These are phyloP conservation scores for Spinus pinus DNA, from an alignment of 2,797 vertebrate genomes.

Conservation along the genomic window DNA sequence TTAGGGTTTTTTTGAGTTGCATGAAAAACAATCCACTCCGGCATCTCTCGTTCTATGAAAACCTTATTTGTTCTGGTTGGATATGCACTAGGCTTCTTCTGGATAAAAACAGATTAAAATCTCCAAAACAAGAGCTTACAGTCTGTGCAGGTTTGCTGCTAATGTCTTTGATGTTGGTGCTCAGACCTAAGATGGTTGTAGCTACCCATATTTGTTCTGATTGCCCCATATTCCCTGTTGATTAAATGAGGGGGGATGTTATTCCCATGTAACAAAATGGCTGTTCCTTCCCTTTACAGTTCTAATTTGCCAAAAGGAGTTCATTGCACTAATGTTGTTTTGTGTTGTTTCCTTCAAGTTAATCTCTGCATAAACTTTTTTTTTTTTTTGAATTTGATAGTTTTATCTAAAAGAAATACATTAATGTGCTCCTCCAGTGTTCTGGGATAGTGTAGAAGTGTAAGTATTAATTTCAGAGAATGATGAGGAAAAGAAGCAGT, in stretches of 20 bases:
- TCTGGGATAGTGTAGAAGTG: neutral
- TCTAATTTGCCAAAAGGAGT: neutral
- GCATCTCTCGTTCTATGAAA: neutral
- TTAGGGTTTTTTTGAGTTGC: neutral
- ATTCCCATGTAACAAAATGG: neutral
- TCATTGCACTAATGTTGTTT: neutral
- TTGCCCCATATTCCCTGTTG: neutral
- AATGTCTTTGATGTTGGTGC: neutral
- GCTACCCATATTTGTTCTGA: neutral
- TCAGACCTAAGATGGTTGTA: neutral
- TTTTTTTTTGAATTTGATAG: neutral
- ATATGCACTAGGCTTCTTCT: neutral
- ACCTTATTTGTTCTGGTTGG: conserved; percentile 8
- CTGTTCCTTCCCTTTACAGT: neutral
- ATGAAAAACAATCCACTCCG: neutral
- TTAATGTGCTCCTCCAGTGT: neutral
- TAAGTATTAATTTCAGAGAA: neutral
- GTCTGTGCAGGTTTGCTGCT: neutral
- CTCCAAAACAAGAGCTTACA: neutral
- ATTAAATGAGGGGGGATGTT: neutral
- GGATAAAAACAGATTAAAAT: neutral
- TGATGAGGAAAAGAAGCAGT: neutral
- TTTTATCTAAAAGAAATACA: neutral
- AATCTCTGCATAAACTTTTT: neutral
- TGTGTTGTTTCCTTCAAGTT: neutral